phyloP scores from a whole-genome alignment of 2,888 invertebrate species.

The Cantharis rufa region DNA sequence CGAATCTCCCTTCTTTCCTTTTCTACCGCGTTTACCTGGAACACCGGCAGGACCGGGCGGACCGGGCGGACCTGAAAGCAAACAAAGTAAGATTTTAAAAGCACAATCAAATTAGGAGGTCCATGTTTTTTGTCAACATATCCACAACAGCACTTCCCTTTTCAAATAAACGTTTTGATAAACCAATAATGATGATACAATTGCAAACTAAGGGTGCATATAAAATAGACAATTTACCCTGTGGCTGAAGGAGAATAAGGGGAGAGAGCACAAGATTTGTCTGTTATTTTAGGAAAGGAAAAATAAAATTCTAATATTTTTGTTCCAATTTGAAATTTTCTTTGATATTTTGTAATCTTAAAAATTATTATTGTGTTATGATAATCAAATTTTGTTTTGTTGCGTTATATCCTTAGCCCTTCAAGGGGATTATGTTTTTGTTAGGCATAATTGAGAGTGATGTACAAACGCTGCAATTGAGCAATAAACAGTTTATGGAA shows the following conservation, averaged over 20 bases:
- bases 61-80: constrained; percentile 59
- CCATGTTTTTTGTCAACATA: constrained; percentile 14
- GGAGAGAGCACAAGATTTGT: constrained; percentile 14
- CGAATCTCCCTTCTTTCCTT: constrained; percentile 85
- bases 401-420: background rate
- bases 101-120: constrained; percentile 42
- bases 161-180: constrained; percentile 27
- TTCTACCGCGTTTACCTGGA: constrained; percentile 85
- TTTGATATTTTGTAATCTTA: background rate
- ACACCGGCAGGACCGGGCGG: constrained; percentile 80
- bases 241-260: constrained; percentile 13
- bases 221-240: constrained; percentile 30
- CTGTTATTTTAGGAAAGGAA: background rate
- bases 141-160: constrained; percentile 26
- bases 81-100: background rate
- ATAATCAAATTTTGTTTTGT: constrained; percentile 3
- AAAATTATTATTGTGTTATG: background rate
- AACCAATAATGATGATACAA: constrained; percentile 40
- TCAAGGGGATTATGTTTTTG: constrained; percentile 6
- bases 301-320: background rate
- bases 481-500: constrained; percentile 47
- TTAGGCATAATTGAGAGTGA: constrained; percentile 14
- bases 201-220: constrained; percentile 38
- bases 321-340: background rate
- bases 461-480: constrained; percentile 36